Percentiles rank a stretch among this genome's conserved stretches.
These are phyloP conservation scores for Rhodinocichla rosea DNA, from an alignment of 2,113 vertebrate genomes.

Conservation along the genomic window DNA sequence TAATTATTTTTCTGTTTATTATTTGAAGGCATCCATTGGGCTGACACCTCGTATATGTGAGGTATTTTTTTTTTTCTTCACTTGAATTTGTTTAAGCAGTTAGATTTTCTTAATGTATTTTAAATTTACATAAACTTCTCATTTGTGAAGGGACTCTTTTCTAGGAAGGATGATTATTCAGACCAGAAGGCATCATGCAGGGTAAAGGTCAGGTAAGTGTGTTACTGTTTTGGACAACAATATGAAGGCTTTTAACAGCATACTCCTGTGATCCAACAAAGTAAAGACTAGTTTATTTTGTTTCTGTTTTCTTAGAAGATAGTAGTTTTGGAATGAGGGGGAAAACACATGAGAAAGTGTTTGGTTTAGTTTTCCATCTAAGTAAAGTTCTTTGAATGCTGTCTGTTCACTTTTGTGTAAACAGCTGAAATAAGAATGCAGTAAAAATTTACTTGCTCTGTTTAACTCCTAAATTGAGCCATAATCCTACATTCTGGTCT, in stretches of 20 bases:
- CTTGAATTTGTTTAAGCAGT: background rate
- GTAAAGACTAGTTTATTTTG: background rate
- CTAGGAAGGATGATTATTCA: constrained; percentile 74
- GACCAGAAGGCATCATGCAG: constrained; percentile 82
- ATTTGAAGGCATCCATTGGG: constrained; percentile 85
- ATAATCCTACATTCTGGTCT: background rate
- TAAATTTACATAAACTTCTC: background rate
- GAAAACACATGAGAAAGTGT: background rate
- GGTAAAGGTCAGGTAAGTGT: constrained; percentile 90
- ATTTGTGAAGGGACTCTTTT: constrained; percentile 86
- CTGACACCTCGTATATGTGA: constrained; percentile 96
- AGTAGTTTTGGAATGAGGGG: background rate
- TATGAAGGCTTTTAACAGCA: background rate
- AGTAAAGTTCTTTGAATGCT: background rate
- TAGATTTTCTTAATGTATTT: background rate
- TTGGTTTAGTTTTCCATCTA: background rate
- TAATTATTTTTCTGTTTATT: constrained; percentile 19
- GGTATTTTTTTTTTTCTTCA: constrained; percentile 75
- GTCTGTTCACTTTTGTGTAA: background rate
- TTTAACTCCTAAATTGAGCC: background rate
- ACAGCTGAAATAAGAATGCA: background rate
- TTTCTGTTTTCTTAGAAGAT: background rate
- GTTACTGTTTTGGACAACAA: background rate
- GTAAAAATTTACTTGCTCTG: background rate
- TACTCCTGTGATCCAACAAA: background rate